These are phyloP conservation scores for Pygoscelis adeliae DNA, from an alignment of 2,113 vertebrate genomes.

Conservation along the genomic window DNA sequence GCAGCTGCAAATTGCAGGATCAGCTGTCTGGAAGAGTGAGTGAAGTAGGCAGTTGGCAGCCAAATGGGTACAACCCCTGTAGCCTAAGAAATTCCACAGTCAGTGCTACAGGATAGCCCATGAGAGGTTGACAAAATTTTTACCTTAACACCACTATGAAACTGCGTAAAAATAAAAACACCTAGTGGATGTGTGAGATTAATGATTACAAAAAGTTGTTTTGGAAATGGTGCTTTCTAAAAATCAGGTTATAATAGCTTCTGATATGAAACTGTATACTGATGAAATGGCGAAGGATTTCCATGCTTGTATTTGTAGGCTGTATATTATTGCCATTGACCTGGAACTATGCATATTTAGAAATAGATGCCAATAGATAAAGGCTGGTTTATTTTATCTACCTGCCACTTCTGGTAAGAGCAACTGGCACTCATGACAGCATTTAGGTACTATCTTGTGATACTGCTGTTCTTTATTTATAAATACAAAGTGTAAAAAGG, in stretches of 20 bases:
- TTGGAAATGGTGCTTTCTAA: not conserved
- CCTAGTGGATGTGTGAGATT: not conserved
- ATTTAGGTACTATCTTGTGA: not conserved
- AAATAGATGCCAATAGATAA: not conserved
- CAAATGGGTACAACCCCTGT: not conserved
- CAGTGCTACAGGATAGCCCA: not conserved
- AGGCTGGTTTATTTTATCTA: not conserved
- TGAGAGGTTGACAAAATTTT: not conserved
- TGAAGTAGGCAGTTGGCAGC: slow-evolving; percentile 48
- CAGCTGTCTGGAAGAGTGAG: slow-evolving; percentile 45
- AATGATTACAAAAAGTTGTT: not conserved
- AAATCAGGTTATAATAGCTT: not conserved
- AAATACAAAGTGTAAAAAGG: not conserved
- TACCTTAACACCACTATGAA: not conserved
- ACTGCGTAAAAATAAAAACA: not conserved
- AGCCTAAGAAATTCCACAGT: slow-evolving; percentile 21
- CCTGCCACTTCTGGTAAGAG: not conserved
- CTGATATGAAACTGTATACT: not conserved
- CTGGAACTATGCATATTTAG: not conserved
- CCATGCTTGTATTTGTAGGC: not conserved
- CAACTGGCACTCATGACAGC: not conserved
- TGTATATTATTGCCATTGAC: not conserved
- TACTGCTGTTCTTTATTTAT: not conserved
- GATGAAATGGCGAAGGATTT: not conserved
- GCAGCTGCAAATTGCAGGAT: slow-evolving; percentile 56